These are phyloP conservation scores for Colostygia pectinataria DNA, from an alignment of 2,888 invertebrate species.

Conservation along the genomic window DNA sequence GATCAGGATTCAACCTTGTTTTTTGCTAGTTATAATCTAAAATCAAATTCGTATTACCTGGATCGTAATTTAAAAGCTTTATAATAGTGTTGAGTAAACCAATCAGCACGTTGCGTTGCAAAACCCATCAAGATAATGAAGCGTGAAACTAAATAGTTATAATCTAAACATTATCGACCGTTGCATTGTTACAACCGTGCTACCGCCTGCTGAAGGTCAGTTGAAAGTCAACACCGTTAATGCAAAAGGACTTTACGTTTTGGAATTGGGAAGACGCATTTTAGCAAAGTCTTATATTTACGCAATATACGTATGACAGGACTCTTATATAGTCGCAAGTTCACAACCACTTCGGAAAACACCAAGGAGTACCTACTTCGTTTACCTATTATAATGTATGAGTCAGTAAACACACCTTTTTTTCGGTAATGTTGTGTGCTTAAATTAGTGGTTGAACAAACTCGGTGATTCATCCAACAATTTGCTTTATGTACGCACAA, in stretches of 20 bases:
- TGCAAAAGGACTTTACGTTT: neutral
- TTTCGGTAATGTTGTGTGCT: conserved; percentile 4
- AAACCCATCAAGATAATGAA: conserved; percentile 4
- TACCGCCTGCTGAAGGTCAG: conserved; percentile 10
- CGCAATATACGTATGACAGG: neutral
- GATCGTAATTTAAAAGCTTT: too few species aligned
- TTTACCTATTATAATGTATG: too few species aligned
- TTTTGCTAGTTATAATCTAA: too few species aligned
- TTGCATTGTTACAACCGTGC: neutral
- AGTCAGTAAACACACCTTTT: conserved; percentile 18
- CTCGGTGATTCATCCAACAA: conserved; percentile 14
- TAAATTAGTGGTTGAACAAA: conserved; percentile 20
- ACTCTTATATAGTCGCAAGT: neutral
- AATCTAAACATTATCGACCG: conserved; percentile 10
- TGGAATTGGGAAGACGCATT: too few species aligned
- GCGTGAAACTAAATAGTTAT: conserved; percentile 14
- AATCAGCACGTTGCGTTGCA: neutral
- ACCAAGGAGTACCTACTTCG: neutral
- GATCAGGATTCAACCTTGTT: too few species aligned
- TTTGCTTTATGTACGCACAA: too few species aligned
- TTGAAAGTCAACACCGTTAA: conserved; percentile 5
- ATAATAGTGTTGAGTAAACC: neutral
- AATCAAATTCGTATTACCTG: too few species aligned
- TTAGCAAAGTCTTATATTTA: too few species aligned
- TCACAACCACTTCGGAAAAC: conserved; percentile 2